These are phyloP conservation scores for Stenchaetothrips biformis DNA, from an alignment of 2,888 invertebrate genomes.

Conservation along the genomic window DNA sequence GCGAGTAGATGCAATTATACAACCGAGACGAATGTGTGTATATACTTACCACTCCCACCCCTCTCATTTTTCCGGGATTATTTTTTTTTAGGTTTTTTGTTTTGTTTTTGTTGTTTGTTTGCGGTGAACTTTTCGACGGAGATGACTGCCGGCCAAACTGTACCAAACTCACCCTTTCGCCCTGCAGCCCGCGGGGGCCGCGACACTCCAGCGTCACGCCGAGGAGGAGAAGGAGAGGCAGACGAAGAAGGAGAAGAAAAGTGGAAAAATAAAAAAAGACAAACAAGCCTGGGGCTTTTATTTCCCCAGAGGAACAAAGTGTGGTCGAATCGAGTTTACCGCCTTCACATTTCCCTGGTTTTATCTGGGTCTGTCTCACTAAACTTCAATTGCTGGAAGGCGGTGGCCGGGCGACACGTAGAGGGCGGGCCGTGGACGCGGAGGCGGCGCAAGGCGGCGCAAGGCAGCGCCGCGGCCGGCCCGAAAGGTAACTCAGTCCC, in stretches of 20 bases:
- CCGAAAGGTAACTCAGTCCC: conserved; percentile 5
- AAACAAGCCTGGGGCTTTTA: background rate
- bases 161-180: too few relatives aligned
- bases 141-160: too few relatives aligned
- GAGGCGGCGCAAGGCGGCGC: too few relatives aligned
- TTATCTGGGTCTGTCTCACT: conserved; percentile 22
- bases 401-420: background rate
- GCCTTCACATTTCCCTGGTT: conserved; percentile 20
- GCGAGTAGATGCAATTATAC: too few relatives aligned
- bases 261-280: background rate
- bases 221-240: background rate
- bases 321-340: conserved; percentile 20
- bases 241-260: background rate
- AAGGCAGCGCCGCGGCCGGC: too few relatives aligned
- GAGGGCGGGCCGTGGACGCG: background rate
- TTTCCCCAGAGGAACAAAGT: background rate
- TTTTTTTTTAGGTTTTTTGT: background rate
- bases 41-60: too few relatives aligned
- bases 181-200: too few relatives aligned
- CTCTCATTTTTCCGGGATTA: background rate
- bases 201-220: background rate
- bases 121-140: too few relatives aligned
- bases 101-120: too few relatives aligned
- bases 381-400: conserved; percentile 22
- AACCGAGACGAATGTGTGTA: too few relatives aligned